Evolutionary conservation across 35 echinoderm and acorn worm genomes (phyloP).

Genomic region (Holothuria glaberrima): DNA sequence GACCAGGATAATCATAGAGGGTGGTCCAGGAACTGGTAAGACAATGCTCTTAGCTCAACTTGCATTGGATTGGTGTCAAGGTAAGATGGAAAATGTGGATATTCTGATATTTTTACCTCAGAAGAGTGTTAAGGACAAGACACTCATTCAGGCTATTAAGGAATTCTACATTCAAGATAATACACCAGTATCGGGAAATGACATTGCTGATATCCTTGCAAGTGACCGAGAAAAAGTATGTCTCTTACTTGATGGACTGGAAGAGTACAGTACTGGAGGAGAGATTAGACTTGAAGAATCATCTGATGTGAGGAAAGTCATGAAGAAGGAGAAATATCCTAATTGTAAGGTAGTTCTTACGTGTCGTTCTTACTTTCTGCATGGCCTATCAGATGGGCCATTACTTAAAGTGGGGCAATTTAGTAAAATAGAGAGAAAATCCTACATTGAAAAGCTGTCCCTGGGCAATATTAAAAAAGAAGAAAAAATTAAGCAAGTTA

Average conservation of each 20-base stretch:
- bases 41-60: conserved; percentile 10
- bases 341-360: neutral
- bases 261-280: neutral
- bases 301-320: conserved; percentile 12
- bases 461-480: neutral
- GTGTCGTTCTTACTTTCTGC: neutral
- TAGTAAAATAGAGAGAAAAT: neutral
- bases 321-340: conserved; percentile 17
- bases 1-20: conserved; percentile 7
- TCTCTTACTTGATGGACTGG: too few species aligned
- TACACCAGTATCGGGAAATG: neutral
- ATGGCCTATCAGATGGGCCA: neutral
- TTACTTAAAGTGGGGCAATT: neutral
- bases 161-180: neutral
- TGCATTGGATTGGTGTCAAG: neutral
- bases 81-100: neutral
- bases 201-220: neutral
- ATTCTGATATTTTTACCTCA: neutral
- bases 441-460: neutral
- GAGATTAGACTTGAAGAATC: neutral
- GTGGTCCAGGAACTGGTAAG: conserved; percentile 8
- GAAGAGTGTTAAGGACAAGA: too few species aligned
- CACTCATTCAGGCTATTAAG: too few species aligned
- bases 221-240: neutral
- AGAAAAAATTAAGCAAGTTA: neutral